Evolutionary conservation across 2,888 invertebrate species (phyloP).

Genomic region (Clitarchus hookeri): DNA sequence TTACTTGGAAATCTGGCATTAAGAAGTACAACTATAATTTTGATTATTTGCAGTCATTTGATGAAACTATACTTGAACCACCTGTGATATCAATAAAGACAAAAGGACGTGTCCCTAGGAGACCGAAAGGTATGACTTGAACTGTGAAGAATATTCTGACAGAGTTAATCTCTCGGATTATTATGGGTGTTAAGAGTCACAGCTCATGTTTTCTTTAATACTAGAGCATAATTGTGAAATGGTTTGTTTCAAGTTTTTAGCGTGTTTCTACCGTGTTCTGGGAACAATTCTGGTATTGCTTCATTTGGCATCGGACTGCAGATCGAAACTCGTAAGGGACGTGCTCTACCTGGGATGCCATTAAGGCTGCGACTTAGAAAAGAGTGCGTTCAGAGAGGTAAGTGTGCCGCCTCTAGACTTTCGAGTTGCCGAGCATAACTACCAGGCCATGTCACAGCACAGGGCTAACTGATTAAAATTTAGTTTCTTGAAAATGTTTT

Average conservation of each 20-base stretch:
- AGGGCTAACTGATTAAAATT: neutral
- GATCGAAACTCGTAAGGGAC: slow-evolving; percentile 78
- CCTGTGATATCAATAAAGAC: slow-evolving; percentile 88
- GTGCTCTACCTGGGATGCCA: slow-evolving; percentile 84
- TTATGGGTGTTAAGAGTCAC: neutral
- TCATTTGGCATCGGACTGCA: slow-evolving; percentile 85
- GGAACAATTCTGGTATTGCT: slow-evolving; percentile 85
- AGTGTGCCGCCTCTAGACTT: slow-evolving; percentile 54
- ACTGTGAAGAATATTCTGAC: neutral
- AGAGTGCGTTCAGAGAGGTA: slow-evolving; percentile 93
- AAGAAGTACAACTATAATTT: slow-evolving; percentile 86
- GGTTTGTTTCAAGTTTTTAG: slow-evolving; percentile 72
- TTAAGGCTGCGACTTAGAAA: slow-evolving; percentile 85
- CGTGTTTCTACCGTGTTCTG: slow-evolving; percentile 83
- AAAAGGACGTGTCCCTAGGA: slow-evolving; percentile 81
- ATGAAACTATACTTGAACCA: slow-evolving; percentile 80
- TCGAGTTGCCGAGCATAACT: too few species aligned
- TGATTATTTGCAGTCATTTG: slow-evolving; percentile 81
- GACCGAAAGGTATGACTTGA: slow-evolving; percentile 71
- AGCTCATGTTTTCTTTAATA: neutral
- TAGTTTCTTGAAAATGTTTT: too few species aligned
- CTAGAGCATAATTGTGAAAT: neutral
- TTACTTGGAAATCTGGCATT: slow-evolving; percentile 85
- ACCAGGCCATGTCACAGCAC: neutral
- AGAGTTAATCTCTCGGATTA: too few species aligned